Evolutionary conservation across 2,113 vertebrate species (phyloP).

Genomic region (Anoura caudifer): DNA sequence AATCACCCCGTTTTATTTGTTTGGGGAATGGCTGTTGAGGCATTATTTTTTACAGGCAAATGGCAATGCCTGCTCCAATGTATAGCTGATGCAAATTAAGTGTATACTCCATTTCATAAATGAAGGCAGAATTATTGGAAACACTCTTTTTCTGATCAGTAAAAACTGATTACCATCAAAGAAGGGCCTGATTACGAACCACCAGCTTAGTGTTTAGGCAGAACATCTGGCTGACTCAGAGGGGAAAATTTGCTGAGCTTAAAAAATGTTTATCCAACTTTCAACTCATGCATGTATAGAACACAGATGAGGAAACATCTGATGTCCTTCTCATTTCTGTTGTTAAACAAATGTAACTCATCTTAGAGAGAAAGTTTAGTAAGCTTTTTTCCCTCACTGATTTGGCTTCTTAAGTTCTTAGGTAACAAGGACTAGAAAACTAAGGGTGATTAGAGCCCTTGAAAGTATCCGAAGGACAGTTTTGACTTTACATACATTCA

Average conservation of each 20-base stretch:
- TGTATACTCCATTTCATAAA: constrained; percentile 58
- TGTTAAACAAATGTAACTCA: constrained; percentile 70
- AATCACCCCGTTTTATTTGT: constrained; percentile 28
- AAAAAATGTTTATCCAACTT: constrained; percentile 69
- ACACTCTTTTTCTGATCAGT: constrained; percentile 67
- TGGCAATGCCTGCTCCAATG: constrained; percentile 34
- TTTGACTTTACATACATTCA: constrained; percentile 18
- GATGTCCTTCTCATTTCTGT: constrained; percentile 65
- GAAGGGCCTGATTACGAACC: constrained; percentile 71
- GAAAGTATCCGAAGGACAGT: constrained; percentile 6
- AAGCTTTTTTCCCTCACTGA: not conserved
- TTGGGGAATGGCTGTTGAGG: constrained; percentile 29
- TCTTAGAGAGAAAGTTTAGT: constrained; percentile 58
- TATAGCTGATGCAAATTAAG: constrained; percentile 61
- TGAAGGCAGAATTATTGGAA: constrained; percentile 66
- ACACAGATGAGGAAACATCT: constrained; percentile 67
- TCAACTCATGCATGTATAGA: constrained; percentile 66
- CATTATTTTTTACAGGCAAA: constrained; percentile 62
- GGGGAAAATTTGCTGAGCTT: constrained; percentile 62
- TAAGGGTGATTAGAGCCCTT: constrained; percentile 36
- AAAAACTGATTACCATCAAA: constrained; percentile 74
- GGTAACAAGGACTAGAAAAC: not conserved
- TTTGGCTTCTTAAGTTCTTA: constrained; percentile 42
- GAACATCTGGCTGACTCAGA: constrained; percentile 69
- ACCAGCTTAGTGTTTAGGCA: constrained; percentile 48